phyloP scores from a whole-genome alignment of 2,888 invertebrate species.

The Lumbricus terrestris region DNA sequence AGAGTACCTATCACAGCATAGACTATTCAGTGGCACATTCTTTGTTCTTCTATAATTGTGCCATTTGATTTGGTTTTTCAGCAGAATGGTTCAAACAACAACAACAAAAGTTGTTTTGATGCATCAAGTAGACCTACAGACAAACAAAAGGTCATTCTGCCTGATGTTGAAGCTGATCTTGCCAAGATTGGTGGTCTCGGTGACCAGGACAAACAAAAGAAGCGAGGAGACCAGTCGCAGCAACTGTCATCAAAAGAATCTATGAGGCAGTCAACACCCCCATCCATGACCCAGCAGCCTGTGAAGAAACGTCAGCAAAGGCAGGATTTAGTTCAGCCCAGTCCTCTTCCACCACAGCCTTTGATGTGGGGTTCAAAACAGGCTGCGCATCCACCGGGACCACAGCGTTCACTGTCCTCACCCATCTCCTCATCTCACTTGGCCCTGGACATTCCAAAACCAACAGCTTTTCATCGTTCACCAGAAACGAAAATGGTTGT shows the following conservation, averaged over 20 bases:
- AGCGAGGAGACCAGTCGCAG: background rate
- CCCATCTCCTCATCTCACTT: background rate
- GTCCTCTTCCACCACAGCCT: background rate
- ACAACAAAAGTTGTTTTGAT: background rate
- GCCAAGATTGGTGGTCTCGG: background rate
- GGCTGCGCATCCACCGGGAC: background rate
- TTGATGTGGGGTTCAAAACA: background rate
- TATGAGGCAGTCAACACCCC: background rate
- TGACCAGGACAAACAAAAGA: background rate
- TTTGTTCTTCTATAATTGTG: background rate
- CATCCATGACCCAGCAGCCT: background rate
- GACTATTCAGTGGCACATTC: no score
- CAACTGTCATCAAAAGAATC: background rate
- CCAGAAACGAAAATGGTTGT: constrained; percentile 5
- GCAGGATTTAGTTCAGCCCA: background rate
- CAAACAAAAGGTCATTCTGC: background rate
- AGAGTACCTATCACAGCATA: no score
- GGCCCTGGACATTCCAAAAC: constrained; percentile 11
- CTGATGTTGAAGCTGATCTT: constrained; percentile 4
- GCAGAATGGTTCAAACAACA: background rate
- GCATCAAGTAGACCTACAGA: background rate
- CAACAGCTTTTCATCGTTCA: background rate
- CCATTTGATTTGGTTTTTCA: background rate
- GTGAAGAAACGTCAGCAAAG: constrained; percentile 3
- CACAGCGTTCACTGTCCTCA: background rate